A percentile compares a stretch with the other conserved stretches of the same genome.
phyloP scores from a whole-genome alignment of 2,113 vertebrate genomes.

The Dicrurus megarhynchus region DNA sequence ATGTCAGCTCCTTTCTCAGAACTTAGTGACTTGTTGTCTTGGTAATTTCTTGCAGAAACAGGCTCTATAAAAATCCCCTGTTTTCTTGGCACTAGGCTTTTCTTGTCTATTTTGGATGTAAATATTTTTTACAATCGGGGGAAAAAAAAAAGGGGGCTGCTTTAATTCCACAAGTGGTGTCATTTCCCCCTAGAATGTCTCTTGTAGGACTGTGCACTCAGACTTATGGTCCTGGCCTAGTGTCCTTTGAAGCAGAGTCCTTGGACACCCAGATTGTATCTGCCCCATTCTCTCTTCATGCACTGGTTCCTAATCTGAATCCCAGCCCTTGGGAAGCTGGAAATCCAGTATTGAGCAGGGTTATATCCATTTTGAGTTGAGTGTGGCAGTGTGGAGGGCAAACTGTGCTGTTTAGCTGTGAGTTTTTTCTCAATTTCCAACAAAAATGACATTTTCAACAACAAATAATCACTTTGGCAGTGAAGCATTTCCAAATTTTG shows the following conservation, averaged over 20 bases:
- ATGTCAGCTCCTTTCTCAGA: slow-evolving; percentile 53
- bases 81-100: slow-evolving; percentile 19
- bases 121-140: neutral
- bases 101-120: slow-evolving; percentile 13
- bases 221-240: neutral
- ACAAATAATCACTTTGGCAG: neutral
- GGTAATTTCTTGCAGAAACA: neutral
- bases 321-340: neutral
- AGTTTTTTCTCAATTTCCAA: neutral
- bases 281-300: neutral
- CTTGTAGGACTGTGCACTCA: neutral
- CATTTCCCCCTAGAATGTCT: neutral
- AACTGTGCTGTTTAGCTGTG: neutral
- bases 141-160: neutral
- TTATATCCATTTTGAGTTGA: neutral
- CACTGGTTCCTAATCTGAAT: neutral
- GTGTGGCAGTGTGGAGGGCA: neutral
- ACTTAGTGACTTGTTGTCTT: slow-evolving; percentile 48
- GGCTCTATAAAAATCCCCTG: slow-evolving; percentile 19
- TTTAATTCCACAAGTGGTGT: neutral
- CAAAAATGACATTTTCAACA: neutral
- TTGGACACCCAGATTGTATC: neutral
- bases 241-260: neutral
- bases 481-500: neutral
- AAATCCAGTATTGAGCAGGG: neutral